Percentiles rank a stretch among this genome's conserved stretches.
Evolutionary conservation across 2,113 vertebrate genomes (phyloP).

Genomic region (Cepphus grylle): DNA sequence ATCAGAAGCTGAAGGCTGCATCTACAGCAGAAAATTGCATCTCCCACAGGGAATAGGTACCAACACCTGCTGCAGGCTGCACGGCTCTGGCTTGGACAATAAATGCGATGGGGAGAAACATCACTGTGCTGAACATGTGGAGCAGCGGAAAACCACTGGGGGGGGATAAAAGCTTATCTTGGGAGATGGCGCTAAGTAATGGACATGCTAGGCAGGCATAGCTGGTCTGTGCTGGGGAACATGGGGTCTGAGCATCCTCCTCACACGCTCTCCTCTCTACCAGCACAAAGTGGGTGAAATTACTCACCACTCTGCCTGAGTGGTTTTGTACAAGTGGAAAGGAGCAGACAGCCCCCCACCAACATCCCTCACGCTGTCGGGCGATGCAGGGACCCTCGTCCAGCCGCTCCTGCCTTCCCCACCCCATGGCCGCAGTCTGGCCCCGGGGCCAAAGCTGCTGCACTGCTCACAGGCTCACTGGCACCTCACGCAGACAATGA

Average conservation of each 20-base stretch:
- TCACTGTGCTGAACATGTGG: fast-evolving
- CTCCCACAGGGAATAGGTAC: background rate
- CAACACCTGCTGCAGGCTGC: background rate
- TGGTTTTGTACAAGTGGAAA: background rate
- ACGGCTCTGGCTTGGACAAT: background rate
- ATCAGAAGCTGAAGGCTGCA: background rate
- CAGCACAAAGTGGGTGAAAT: background rate
- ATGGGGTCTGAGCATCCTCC: background rate
- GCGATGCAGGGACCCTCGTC: fast-evolving
- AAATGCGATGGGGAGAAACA: background rate
- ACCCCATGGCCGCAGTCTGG: fast-evolving
- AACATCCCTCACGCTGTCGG: background rate
- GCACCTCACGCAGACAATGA: background rate
- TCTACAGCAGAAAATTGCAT: background rate
- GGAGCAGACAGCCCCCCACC: background rate
- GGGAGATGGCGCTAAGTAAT: background rate
- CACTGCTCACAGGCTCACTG: background rate
- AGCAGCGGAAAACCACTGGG: background rate
- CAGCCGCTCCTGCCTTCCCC: background rate
- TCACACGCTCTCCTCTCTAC: background rate
- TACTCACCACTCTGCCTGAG: background rate
- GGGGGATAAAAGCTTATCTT: background rate
- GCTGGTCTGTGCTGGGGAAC: background rate
- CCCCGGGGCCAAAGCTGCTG: background rate
- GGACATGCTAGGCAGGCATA: background rate